Percentiles rank a stretch among this genome's conserved stretches.
These are phyloP conservation scores for Grallaria varia DNA, from an alignment of 2,113 vertebrate species.

Conservation along the genomic window DNA sequence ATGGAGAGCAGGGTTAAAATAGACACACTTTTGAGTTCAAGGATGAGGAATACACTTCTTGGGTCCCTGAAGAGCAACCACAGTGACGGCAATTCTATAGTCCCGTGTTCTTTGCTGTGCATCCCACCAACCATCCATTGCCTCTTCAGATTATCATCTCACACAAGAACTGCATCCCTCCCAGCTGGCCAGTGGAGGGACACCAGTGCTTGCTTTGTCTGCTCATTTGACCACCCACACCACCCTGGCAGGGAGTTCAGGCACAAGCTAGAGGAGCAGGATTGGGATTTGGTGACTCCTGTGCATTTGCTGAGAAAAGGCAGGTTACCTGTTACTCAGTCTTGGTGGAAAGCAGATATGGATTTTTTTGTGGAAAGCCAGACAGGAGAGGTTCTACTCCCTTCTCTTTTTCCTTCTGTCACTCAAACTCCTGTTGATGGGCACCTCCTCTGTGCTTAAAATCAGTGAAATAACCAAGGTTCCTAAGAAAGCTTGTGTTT, in stretches of 20 bases:
- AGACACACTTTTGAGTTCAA: background rate
- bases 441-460: background rate
- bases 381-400: background rate
- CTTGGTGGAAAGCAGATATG: background rate
- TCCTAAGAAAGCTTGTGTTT: background rate
- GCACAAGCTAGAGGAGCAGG: background rate
- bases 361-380: background rate
- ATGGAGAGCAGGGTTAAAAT: background rate
- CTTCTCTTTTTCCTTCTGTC: background rate
- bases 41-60: background rate
- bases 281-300: background rate
- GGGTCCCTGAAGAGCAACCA: background rate
- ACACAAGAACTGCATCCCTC: background rate
- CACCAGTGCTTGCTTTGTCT: fast-evolving
- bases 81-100: fast-evolving
- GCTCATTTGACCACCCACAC: background rate
- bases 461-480: background rate
- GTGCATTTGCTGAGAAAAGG: background rate
- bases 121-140: background rate
- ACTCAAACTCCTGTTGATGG: background rate
- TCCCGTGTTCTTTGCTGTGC: fast-evolving
- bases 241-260: fast-evolving
- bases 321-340: background rate
- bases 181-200: fast-evolving
- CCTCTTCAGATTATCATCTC: background rate